Percentiles rank a stretch among this genome's conserved stretches.
phyloP scores from a whole-genome alignment of 2,113 vertebrate genomes.

The Scophthalmus maximus region DNA sequence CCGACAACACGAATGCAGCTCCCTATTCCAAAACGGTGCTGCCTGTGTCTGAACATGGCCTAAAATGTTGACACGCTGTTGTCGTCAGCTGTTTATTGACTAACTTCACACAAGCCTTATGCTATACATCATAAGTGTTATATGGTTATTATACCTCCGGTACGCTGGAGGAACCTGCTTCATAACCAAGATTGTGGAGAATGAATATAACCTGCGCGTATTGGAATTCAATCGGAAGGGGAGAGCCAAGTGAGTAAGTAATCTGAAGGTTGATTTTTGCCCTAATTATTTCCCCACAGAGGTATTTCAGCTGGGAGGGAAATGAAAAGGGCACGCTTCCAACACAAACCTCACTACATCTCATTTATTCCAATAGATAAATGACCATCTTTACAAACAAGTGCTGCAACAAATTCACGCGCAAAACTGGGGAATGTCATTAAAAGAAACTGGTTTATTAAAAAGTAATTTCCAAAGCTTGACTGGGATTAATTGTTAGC shows the following conservation, averaged over 20 bases:
- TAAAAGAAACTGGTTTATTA: neutral
- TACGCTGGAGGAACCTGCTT: constrained; percentile 4
- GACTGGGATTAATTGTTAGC: neutral
- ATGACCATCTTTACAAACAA: constrained; percentile 6
- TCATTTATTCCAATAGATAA: constrained; percentile 22
- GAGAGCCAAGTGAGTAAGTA: constrained; percentile 49
- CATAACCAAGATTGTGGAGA: constrained; percentile 14
- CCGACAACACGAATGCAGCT: too few species aligned
- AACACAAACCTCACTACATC: neutral
- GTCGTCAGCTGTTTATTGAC: too few species aligned
- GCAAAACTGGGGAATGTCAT: constrained; percentile 3
- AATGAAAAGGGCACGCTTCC: neutral
- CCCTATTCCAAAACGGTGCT: too few species aligned
- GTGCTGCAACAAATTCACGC: neutral
- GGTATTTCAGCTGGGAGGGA: neutral
- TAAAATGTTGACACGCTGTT: too few species aligned
- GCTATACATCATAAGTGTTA: neutral
- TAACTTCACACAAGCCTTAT: neutral
- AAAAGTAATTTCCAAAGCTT: constrained; percentile 8
- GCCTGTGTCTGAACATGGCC: too few species aligned
- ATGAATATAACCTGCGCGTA: constrained; percentile 27
- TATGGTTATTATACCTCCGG: constrained; percentile 22
- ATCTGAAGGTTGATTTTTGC: constrained; percentile 49
- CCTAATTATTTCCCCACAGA: constrained; percentile 53
- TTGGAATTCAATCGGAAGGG: constrained; percentile 26